phyloP scores from a whole-genome alignment of 2,888 invertebrate species.

The Lasioglossum zephyrum region DNA sequence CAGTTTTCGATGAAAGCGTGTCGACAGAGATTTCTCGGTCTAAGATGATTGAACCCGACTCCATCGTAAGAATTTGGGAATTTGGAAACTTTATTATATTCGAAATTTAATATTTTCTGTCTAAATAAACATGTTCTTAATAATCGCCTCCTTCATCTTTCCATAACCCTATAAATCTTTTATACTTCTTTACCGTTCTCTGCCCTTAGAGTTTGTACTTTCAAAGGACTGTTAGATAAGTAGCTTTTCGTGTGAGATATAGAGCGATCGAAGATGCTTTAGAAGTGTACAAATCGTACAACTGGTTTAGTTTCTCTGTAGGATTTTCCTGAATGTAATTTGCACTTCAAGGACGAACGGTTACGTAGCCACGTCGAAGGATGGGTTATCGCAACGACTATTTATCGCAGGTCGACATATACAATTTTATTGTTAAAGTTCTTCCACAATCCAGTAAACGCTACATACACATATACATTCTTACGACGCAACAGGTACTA shows the following conservation, averaged over 20 bases:
- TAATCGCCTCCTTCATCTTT: slow-evolving; percentile 17
- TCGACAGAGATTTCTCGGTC: slow-evolving; percentile 38
- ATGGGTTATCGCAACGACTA: slow-evolving; percentile 10
- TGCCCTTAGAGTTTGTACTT: not conserved
- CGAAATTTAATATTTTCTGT: slow-evolving; percentile 58
- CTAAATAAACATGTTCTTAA: slow-evolving; percentile 58
- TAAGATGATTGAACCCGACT: slow-evolving; percentile 36
- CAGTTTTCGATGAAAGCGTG: not conserved
- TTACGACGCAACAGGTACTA: slow-evolving; percentile 76
- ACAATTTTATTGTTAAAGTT: slow-evolving; percentile 56
- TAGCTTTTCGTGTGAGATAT: not conserved
- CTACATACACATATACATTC: slow-evolving; percentile 65
- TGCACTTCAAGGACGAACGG: not conserved
- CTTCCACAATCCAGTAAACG: slow-evolving; percentile 56
- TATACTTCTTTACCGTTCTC: not conserved
- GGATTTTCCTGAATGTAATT: not conserved
- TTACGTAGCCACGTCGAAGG: not conserved
- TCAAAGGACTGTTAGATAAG: not conserved
- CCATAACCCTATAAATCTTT: not conserved
- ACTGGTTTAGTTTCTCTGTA: not conserved
- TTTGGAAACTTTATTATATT: slow-evolving; percentile 54
- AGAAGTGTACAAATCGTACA: not conserved
- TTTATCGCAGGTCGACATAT: slow-evolving; percentile 57
- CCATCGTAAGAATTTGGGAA: slow-evolving; percentile 43
- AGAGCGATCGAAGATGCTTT: too few relatives aligned